Evolutionary conservation across 2,797 vertebrate genomes (phyloP).

Genomic region (Myotis pilosus): DNA sequence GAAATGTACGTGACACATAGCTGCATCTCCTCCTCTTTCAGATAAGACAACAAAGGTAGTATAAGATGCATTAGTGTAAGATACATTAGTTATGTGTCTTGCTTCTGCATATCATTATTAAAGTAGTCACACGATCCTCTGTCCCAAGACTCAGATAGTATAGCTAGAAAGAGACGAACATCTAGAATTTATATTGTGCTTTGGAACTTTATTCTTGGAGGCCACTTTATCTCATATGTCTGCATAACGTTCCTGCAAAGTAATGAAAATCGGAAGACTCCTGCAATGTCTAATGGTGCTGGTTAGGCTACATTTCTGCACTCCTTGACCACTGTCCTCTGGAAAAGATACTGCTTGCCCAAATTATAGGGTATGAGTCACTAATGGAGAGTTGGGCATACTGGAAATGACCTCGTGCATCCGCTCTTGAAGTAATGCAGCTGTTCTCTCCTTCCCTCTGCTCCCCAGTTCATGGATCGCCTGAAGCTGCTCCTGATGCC

Average conservation of each 20-base stretch:
- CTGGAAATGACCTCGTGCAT: not conserved
- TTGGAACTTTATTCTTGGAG: not conserved
- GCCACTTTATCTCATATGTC: not conserved
- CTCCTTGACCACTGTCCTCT: not conserved
- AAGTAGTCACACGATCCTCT: not conserved
- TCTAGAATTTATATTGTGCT: conserved; percentile 15
- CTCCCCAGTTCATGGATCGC: conserved; percentile 95
- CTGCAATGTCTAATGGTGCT: not conserved
- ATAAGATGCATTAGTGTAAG: not conserved
- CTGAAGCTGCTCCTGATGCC: conserved; percentile 98
- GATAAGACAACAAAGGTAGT: not conserved
- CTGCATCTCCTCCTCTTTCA: not conserved
- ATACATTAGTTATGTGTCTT: not conserved
- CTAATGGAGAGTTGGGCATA: not conserved
- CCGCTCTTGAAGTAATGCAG: not conserved
- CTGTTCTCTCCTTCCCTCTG: not conserved
- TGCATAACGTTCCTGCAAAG: not conserved
- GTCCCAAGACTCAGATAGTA: not conserved
- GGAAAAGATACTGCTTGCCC: not conserved
- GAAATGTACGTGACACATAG: not conserved
- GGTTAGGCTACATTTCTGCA: not conserved
- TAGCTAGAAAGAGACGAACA: not conserved
- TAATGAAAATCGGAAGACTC: not conserved
- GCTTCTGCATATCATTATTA: not conserved
- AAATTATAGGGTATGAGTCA: not conserved